A percentile compares a stretch with the other conserved stretches of the same genome.
These are phyloP conservation scores for Macrotrachela quadricornifera DNA, from an alignment of 1,140 invertebrate species.

Conservation along the genomic window DNA sequence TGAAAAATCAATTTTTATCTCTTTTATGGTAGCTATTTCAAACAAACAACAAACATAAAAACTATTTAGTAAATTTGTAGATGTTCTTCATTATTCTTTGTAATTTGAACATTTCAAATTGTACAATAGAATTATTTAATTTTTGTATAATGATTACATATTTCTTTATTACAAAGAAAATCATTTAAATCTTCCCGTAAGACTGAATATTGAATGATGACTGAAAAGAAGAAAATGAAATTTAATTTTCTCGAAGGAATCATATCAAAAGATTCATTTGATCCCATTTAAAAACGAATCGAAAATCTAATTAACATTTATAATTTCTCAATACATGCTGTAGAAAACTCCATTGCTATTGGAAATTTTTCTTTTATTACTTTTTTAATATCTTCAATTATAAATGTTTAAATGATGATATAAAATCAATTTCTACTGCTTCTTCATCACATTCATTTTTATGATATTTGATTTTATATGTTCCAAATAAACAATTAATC, in stretches of 20 bases:
- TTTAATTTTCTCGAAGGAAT: conserved; percentile 60
- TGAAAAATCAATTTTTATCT: too few species aligned
- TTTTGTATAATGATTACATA: conserved; percentile 98
- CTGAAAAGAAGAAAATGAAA: conserved; percentile 26
- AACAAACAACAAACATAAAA: too few species aligned
- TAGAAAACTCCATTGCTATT: conserved; percentile 17
- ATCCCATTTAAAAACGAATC: conserved; percentile 30
- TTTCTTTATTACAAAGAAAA: conserved; percentile 91
- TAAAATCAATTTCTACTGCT: conserved; percentile 64
- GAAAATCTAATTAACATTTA: neutral
- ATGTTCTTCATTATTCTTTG: conserved; percentile 45
- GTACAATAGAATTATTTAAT: conserved; percentile 86
- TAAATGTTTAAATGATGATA: conserved; percentile 76
- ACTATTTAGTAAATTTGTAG: too few species aligned
- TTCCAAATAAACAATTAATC: conserved; percentile 45
- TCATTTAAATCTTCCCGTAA: conserved; percentile 89
- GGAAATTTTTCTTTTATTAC: conserved; percentile 62
- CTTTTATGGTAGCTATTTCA: too few species aligned
- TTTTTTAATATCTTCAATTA: conserved; percentile 73
- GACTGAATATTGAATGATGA: conserved; percentile 60
- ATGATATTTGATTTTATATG: conserved; percentile 62
- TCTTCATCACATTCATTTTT: conserved; percentile 60
- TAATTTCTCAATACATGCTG: too few species aligned
- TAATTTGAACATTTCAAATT: conserved; percentile 73
- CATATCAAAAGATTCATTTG: conserved; percentile 51